Evolutionary conservation across 2,888 invertebrate genomes (phyloP).

Genomic region (Hesperia comma): DNA sequence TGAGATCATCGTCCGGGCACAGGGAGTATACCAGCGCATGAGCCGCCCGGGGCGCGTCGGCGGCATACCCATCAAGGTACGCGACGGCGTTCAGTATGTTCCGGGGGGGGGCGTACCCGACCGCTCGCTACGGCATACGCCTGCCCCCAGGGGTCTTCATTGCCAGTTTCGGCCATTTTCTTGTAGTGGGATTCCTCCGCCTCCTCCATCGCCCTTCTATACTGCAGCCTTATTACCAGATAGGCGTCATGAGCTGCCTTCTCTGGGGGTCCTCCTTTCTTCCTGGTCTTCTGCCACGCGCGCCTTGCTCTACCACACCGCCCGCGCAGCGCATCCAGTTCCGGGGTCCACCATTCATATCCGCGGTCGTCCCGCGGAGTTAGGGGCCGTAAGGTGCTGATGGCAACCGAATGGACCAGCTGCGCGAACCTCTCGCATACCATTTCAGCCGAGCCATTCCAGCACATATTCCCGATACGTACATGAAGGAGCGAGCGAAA

Average conservation of each 20-base stretch:
- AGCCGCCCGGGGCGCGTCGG: slow-evolving; percentile 45
- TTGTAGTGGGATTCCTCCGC: slow-evolving; percentile 28
- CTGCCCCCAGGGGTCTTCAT: slow-evolving; percentile 40
- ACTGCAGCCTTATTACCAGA: neutral
- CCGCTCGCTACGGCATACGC: slow-evolving; percentile 39
- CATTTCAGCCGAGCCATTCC: slow-evolving; percentile 13
- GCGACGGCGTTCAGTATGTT: slow-evolving; percentile 40
- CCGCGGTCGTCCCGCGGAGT: neutral
- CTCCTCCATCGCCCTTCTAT: too few relatives aligned
- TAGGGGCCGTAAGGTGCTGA: slow-evolving; percentile 18
- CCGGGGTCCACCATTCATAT: slow-evolving; percentile 41
- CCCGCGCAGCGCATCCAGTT: slow-evolving; percentile 27
- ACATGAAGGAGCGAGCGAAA: slow-evolving; percentile 8
- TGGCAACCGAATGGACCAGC: slow-evolving; percentile 24
- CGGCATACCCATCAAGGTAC: slow-evolving; percentile 17
- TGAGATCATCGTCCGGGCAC: too few relatives aligned
- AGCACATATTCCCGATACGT: slow-evolving; percentile 32
- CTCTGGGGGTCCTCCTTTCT: slow-evolving; percentile 7
- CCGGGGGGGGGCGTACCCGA: too few relatives aligned
- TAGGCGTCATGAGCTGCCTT: neutral
- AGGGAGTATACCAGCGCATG: slow-evolving; percentile 49
- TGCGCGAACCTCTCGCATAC: slow-evolving; percentile 17
- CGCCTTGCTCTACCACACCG: slow-evolving; percentile 9
- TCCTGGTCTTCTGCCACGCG: slow-evolving; percentile 37
- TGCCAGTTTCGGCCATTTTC: slow-evolving; percentile 35